Conservation (phyloP, 2,113 vertebrate genomes). For the Oreochromis tanganicae region DNA sequence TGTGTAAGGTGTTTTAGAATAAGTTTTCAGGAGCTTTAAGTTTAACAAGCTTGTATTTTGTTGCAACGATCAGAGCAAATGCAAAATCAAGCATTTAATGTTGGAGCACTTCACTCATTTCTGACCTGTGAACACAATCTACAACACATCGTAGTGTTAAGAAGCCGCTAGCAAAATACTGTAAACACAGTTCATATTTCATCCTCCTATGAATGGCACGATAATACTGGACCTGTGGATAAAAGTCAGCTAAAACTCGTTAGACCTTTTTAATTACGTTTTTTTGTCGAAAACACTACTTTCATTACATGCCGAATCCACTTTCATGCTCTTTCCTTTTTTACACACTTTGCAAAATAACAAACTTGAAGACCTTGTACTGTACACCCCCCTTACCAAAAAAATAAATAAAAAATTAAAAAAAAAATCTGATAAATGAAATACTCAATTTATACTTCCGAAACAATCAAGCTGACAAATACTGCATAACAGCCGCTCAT, state of each 20-base stretch:
- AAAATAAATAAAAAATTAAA: background rate
- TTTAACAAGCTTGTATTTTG: background rate
- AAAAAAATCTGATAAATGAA: background rate
- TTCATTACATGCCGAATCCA: conserved; percentile 15
- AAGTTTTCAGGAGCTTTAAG: background rate
- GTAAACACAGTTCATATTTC: background rate
- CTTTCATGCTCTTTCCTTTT: background rate
- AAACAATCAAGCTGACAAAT: background rate
- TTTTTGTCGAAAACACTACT: background rate
- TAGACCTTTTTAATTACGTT: background rate
- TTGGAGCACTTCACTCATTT: background rate
- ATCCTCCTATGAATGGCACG: background rate
- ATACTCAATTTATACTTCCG: background rate
- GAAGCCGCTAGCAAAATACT: background rate
- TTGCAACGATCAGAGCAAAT: background rate
- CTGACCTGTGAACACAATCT: background rate
- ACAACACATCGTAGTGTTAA: conserved; percentile 5
- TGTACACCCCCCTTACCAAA: background rate
- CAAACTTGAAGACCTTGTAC: background rate
- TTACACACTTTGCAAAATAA: background rate
- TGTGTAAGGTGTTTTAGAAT: background rate
- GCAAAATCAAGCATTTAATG: background rate
- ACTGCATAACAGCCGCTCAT: background rate
- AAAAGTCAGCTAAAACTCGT: background rate
- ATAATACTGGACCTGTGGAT: background rate